Evolutionary conservation across 2,113 vertebrate species (phyloP), one percentile per base, ranked within the genome.

Genomic region (Pachypanchax playfairii): DNA sequence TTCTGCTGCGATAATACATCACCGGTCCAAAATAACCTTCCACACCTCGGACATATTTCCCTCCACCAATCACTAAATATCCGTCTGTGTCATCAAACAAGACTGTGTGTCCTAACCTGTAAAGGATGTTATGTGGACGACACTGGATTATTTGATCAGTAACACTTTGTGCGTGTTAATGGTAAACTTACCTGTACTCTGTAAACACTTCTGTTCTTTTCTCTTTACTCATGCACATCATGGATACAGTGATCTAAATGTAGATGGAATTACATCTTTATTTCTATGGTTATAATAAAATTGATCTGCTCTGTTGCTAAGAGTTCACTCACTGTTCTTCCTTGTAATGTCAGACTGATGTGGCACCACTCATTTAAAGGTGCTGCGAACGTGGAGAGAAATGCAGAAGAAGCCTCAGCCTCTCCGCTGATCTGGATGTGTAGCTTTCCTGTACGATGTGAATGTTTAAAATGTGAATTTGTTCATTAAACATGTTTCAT

Each of bases 21-120:
- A 86, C 13, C 0, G 93, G 91, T n/a, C 93, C 93, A 65, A 78
- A 91, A 77, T 88, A 94, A 17, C 92, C 92, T 36, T 90, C 84
- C 14, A 91, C 60, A 11, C 92, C 90, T 26, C 0, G 35, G 6
- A 85, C 31, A 26, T 74, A 92, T 55, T 85, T 81, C 20, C 91
- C 89, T 65, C 93, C 93, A 56, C 91, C 91, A 39, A 93, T 75
- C 51, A 90, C 87, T 85, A 93, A 93, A 59, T 86, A 90, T 12
- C 92, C 93, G 0, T 87, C 81, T 0, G 91, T 90, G 83, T 94
- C 93, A 69, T 92, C 90, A 62, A 94, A 10, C 20, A 50, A 15
- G 6, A 87, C 3, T 1, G 24, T 0, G 2, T 82, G 49, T 0
- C 12, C 18, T 33, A 90, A 85, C 53, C 93, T 93, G 78, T 12